Conservation (phyloP, 2,797 vertebrate genomes). For the Holocentrus rufus region DNA sequence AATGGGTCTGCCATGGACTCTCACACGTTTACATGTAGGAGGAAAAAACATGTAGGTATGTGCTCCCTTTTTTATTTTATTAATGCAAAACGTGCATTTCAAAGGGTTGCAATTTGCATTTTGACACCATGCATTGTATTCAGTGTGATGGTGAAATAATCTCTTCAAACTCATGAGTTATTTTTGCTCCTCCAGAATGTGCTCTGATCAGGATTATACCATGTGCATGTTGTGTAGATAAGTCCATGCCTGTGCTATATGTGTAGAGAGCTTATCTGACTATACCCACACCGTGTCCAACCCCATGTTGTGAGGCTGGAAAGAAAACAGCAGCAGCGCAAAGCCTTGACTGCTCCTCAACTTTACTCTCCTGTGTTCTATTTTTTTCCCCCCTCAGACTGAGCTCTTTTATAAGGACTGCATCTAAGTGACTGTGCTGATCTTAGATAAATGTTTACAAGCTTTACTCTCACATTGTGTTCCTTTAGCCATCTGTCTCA, state of each 20-base stretch:
- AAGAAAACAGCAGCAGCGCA: background rate
- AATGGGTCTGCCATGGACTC: conserved; percentile 81
- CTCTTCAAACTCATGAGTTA: background rate
- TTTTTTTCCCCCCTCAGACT: too few relatives aligned
- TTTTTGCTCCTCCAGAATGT: background rate
- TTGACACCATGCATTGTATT: conserved; percentile 8
- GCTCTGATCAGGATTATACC: background rate
- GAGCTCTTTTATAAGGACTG: too few relatives aligned
- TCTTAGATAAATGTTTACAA: too few relatives aligned
- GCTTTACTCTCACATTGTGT: background rate
- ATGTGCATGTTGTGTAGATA: conserved; percentile 13
- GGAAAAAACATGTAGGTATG: conserved; percentile 84
- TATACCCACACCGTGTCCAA: conserved; percentile 20
- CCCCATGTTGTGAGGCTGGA: conserved; percentile 21
- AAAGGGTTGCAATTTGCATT: background rate
- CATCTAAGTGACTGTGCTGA: too few relatives aligned
- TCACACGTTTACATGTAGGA: conserved; percentile 76
- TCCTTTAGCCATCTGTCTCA: background rate
- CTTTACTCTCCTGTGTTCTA: background rate
- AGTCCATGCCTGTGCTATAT: conserved; percentile 10
- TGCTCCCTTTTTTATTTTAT: conserved; percentile 52
- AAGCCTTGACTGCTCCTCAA: background rate
- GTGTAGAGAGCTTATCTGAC: conserved; percentile 19
- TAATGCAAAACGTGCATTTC: background rate
- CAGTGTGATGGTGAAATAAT: background rate